Base-by-base conservation (phyloP, 2,113 vertebrate genomes). In the Sorex fumeus region DNA sequence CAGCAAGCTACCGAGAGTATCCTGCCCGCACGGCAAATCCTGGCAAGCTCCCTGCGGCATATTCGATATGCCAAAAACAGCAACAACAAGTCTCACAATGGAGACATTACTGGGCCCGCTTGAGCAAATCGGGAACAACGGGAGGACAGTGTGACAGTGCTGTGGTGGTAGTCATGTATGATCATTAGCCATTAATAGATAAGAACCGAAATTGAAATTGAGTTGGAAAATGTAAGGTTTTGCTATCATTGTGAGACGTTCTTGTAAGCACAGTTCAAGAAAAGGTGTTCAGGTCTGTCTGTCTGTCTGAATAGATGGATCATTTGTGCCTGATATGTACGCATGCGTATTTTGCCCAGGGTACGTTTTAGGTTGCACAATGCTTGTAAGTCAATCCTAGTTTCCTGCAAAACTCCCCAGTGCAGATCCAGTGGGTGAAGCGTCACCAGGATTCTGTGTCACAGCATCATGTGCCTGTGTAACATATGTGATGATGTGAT, bases 111-210 rank as follows among this genome's bases (percentile, higher is more conserved):
- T n/a, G n/a, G n/a, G n/a, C n/a, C n/a, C n/a, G n/a, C n/a, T n/a
- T n/a, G n/a, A n/a, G n/a, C n/a, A n/a, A n/a, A n/a, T n/a, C n/a
- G n/a, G n/a, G n/a, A n/a, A n/a, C n/a, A n/a, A n/a, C n/a, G n/a
- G n/a, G n/a, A n/a, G n/a, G n/a, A n/a, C n/a, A n/a, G n/a, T n/a
- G n/a, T n/a, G n/a, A n/a, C n/a, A n/a, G n/a, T n/a, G n/a, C n/a
- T n/a, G n/a, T n/a, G n/a, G n/a, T n/a, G n/a, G n/a, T 78, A 45
- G 90, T 86, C 84, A 7, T 57, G 40, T 19, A 47, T 67, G 40
- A 21, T 74, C 72, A 62, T 84, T 75, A 70, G 18, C 88, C 87
- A 15, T 72, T 90, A 86, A 64, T 75, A 82, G 74, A 34, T 66
- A 84, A 82, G 18, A 93, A 67, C 2, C 50, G 36, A 67, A 67